Evolutionary conservation across 2,797 vertebrate species (phyloP).

Genomic region (Erethizon dorsatum): DNA sequence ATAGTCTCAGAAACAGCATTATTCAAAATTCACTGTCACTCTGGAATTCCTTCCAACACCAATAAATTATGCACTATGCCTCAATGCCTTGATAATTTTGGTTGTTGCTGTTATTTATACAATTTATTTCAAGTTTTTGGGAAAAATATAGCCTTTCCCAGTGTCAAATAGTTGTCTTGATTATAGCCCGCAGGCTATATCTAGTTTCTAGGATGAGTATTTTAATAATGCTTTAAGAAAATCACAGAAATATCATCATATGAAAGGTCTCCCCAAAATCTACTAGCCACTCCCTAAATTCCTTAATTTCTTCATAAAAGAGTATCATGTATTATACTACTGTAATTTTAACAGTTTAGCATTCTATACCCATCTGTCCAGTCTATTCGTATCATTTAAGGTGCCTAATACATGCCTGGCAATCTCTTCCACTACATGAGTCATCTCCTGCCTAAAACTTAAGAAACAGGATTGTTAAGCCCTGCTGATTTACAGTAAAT

Average conservation of each 20-base stretch:
- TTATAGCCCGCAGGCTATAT: neutral
- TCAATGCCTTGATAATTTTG: neutral
- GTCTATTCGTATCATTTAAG: neutral
- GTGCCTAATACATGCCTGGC: neutral
- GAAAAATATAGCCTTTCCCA: neutral
- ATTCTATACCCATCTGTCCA: neutral
- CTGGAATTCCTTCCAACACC: neutral
- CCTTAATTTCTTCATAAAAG: neutral
- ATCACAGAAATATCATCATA: constrained; percentile 8
- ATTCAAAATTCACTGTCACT: constrained; percentile 26
- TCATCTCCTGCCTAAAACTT: constrained; percentile 45
- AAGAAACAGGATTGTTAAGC: constrained; percentile 43
- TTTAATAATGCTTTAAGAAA: constrained; percentile 45
- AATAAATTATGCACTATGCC: constrained; percentile 26
- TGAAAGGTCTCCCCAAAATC: neutral
- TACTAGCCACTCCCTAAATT: neutral
- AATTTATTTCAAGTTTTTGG: constrained; percentile 29
- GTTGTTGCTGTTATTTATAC: neutral
- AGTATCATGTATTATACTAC: neutral
- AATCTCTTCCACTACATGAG: constrained; percentile 35
- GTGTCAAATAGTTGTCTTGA: neutral
- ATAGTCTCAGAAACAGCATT: neutral
- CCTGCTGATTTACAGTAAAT: constrained; percentile 57
- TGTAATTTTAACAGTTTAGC: neutral
- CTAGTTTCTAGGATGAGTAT: neutral